Evolutionary conservation across 2,797 vertebrate species (phyloP), one percentile per base, ranked within the genome.

Genomic region (Dipus sagitta): DNA sequence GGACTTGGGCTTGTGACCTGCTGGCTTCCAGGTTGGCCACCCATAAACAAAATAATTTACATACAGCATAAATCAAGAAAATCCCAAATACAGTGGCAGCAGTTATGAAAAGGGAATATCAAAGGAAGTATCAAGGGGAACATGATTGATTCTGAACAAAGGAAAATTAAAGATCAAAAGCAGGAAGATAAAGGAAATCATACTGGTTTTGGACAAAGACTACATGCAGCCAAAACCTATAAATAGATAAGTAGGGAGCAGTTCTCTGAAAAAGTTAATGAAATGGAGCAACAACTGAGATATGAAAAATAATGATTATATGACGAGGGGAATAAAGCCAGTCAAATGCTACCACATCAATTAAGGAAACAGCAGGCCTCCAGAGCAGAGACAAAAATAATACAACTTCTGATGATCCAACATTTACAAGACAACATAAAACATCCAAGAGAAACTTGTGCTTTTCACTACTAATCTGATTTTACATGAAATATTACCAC

Each of bases 81-180:
- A 93, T 92, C 93, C 81, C 95, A 93, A 93, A 96, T 93, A 95
- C 72, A 88, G 58, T 85, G 77, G 75, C 77, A 94, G 95, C 95
- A 90, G 80, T 88, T 89, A 90, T 68, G 93, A 87, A 92, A 91
- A 94, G 47, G 76, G 87, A 96, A 90, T 95, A 96, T 97, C 96
- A 97, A 97, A 97, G 96, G 88, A 92, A 91, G 47, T 95, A 96
- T 87, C 38, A 26, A 96, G 96, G 94, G 95, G 92, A 64, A 74
- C 92, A 91, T 96, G 96, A 96, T 97, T 96, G 97, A 95, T 96
- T 97, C 94, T 42, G 94, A 97, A 96, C 96, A 97, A 97, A 97
- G 96, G 62, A 95, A 97, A 97, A 97, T 96, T 96, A 96, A 96
- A 95, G 96, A 97, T 97, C 96, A 97, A 97, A 97, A 95, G 95